These are phyloP conservation scores for Gymnocypris eckloni DNA, from an alignment of 2,797 vertebrate genomes.

Conservation along the genomic window DNA sequence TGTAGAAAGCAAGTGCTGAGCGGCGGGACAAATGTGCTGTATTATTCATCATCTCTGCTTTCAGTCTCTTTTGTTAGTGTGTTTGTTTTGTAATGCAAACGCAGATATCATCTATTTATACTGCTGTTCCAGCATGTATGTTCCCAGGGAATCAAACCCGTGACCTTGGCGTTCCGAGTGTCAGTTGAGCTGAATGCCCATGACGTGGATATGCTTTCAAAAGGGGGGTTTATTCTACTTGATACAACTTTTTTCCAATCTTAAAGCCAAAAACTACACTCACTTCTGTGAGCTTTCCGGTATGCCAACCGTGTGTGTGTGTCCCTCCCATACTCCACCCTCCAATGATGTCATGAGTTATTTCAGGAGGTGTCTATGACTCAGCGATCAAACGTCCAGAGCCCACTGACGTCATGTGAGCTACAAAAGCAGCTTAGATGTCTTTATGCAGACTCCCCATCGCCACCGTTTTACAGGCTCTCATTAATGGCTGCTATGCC, in stretches of 20 bases:
- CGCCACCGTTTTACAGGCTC: conserved; percentile 36
- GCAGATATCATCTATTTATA: conserved; percentile 39
- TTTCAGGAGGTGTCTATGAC: conserved; percentile 45
- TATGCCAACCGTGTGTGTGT: not conserved
- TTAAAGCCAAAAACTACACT: not conserved
- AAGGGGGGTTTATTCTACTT: not conserved
- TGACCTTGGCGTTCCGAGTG: not conserved
- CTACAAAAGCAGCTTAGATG: conserved; percentile 22
- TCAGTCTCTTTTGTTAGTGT: conserved; percentile 30
- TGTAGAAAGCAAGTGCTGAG: conserved; percentile 44
- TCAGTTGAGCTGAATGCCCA: not conserved
- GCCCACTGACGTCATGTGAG: conserved; percentile 46
- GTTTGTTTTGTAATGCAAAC: conserved; percentile 39
- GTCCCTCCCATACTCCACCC: not conserved
- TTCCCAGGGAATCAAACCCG: not conserved
- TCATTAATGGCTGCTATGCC: conserved; percentile 44
- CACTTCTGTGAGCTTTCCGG: not conserved
- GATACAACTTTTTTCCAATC: not conserved
- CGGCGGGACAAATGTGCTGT: conserved; percentile 22
- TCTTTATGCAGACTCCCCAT: conserved; percentile 39
- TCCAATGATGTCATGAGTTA: conserved; percentile 43
- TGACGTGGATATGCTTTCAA: conserved; percentile 1
- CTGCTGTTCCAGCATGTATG: not conserved
- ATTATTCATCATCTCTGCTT: conserved; percentile 47
- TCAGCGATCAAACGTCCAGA: conserved; percentile 51